Evolutionary conservation across 2,113 vertebrate species (phyloP).

Genomic region (Numenius arquata): DNA sequence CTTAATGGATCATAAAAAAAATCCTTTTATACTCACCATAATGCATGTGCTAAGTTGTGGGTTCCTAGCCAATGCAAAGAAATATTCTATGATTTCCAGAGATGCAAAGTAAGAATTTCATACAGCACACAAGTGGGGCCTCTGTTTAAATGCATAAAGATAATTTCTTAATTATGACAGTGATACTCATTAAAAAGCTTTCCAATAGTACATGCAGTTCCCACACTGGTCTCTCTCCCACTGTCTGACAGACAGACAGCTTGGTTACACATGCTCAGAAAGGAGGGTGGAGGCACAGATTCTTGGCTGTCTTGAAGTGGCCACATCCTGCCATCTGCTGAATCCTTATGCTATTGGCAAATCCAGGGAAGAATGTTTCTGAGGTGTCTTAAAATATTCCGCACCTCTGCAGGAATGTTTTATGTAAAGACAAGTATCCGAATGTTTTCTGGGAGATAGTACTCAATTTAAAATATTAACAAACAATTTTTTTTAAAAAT

Average conservation of each 20-base stretch:
- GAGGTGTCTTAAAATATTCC: slow-evolving; percentile 33
- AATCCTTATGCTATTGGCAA: slow-evolving; percentile 36
- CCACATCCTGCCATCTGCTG: slow-evolving; percentile 69
- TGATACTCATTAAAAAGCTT: slow-evolving; percentile 46
- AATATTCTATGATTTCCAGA: slow-evolving; percentile 47
- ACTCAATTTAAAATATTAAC: background rate
- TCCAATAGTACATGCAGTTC: slow-evolving; percentile 46
- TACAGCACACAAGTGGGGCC: background rate
- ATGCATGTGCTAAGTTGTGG: slow-evolving; percentile 39
- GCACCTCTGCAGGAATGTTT: background rate
- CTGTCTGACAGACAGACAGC: slow-evolving; percentile 64
- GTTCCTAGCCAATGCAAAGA: slow-evolving; percentile 47
- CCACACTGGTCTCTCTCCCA: slow-evolving; percentile 63
- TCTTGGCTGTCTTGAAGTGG: slow-evolving; percentile 68
- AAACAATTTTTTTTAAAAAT: background rate
- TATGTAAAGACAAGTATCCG: background rate
- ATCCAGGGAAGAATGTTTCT: background rate
- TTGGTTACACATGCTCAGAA: slow-evolving; percentile 70
- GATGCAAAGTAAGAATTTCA: slow-evolving; percentile 22
- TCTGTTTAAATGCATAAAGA: slow-evolving; percentile 23
- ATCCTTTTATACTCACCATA: slow-evolving; percentile 49
- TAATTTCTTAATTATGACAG: slow-evolving; percentile 53
- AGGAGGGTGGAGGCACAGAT: slow-evolving; percentile 48
- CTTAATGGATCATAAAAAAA: slow-evolving; percentile 57
- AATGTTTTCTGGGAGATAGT: background rate